Evolutionary conservation across 2,888 invertebrate species (phyloP).

Genomic region (Seladonia tumulorum): DNA sequence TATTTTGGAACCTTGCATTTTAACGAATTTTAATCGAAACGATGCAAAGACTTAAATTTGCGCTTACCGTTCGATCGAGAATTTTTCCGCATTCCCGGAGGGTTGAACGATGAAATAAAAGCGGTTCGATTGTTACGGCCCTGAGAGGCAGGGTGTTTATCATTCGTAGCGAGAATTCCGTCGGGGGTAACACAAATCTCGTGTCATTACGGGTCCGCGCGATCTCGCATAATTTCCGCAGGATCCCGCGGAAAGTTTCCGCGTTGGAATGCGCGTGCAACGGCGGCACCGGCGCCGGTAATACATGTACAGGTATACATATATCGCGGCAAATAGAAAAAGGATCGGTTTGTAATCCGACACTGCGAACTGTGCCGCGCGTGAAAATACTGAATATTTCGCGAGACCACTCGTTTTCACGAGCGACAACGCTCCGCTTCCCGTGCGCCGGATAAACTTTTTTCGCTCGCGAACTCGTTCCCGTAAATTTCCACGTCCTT

Average conservation of each 20-base stretch:
- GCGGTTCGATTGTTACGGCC: not conserved
- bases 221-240: conserved; percentile 11
- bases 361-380: not conserved
- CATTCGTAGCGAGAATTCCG: not conserved
- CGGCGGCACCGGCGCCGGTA: no score
- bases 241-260: conserved; percentile 18
- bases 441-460: not conserved
- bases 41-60: no score
- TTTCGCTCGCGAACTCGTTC: not conserved
- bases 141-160: not conserved
- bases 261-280: conserved; percentile 14
- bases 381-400: conserved; percentile 28
- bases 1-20: not conserved
- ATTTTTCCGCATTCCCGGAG: not conserved
- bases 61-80: no score
- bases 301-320: not conserved
- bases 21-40: not conserved
- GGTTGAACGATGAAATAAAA: not conserved
- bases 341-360: conserved; percentile 21
- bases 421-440: not conserved
- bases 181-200: not conserved
- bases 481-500: not conserved
- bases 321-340: conserved; percentile 27
- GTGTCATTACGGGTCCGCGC: not conserved
- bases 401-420: not conserved